Conservation (phyloP, 1,140 invertebrate species). For the Meloidogyne hapla region DNA sequence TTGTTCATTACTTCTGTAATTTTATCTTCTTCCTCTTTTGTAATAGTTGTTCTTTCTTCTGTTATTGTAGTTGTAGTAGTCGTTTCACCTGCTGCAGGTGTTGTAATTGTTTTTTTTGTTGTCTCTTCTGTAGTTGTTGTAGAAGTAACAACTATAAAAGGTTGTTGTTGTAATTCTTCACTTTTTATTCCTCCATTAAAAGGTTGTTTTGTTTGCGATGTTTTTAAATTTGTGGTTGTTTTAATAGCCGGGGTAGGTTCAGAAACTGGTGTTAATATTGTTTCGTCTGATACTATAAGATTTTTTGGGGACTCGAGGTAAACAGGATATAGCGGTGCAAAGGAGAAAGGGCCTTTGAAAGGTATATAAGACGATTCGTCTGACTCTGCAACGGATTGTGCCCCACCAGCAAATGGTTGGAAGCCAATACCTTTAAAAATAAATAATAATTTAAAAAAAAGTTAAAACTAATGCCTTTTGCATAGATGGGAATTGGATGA, state of each 20-base stretch:
- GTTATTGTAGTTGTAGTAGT: slow-evolving; percentile 8
- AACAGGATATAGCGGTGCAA: slow-evolving; percentile 37
- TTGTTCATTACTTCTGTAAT: neutral
- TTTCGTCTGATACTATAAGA: neutral
- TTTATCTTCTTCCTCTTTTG: neutral
- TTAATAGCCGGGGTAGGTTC: neutral
- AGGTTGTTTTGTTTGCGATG: neutral
- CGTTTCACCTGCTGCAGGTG: neutral
- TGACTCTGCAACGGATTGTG: slow-evolving; percentile 32
- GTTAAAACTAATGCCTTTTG: slow-evolving; percentile 27
- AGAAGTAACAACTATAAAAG: neutral
- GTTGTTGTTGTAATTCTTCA: slow-evolving; percentile 12
- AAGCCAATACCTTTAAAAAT: slow-evolving; percentile 21
- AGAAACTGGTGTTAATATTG: neutral
- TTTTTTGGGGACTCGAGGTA: neutral
- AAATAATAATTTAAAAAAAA: neutral
- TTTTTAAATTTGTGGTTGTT: neutral
- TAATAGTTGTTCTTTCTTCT: neutral
- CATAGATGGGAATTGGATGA: slow-evolving; percentile 45
- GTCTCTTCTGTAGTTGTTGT: neutral
- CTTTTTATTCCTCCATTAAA: neutral
- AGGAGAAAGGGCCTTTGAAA: slow-evolving; percentile 36
- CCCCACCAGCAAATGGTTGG: slow-evolving; percentile 35
- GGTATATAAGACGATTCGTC: slow-evolving; percentile 38
- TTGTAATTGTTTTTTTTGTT: neutral